Base-by-base conservation (phyloP, 2,113 vertebrate genomes). In the Abramis brama region DNA sequence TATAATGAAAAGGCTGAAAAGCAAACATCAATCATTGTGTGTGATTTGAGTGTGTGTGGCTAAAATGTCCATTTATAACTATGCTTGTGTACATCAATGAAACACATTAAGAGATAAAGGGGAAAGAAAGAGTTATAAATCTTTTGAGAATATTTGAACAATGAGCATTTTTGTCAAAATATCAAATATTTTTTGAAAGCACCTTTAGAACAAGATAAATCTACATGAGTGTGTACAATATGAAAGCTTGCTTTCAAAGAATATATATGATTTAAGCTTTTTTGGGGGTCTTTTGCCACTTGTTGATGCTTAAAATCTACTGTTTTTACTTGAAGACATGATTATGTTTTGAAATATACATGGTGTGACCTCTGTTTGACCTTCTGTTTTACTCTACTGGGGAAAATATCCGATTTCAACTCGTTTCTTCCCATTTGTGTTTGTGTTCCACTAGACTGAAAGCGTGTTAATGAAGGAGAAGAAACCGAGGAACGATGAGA, bases 401-500 rank as follows among this genome's bases (percentile, higher is more conserved):
- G 17, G 66, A 19, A 70, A 11, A 39, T 23, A n/a, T 60, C 33
- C 23, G 8, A n/a, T 36, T 39, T 79, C 52, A 12, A 19, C 13
- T 62, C 12, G 8, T 25, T 60, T 43, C 33, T n/a, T 43, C 4
- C 3, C 12, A 21, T 57, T 33, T 57, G 50, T 77, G 50, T 74
- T 45, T 60, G 50, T 62, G 52, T 60, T 36, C 5, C 5, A 79
- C 55, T 36, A 79, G 30, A 78, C 27, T 27, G 27, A 62, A 27
- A 57, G 15, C 30, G 74, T 52, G 36, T 19, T 57, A 74, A 78
- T 59, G 27, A 70, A n/a, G 76, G 33, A 84, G 66, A 78, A 30
- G 62, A 21, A 33, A 92, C 6, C 79, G 89, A 92, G 87, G 86
- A 87, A 87, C 89, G 88, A 93, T 91, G 91, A 91, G 89, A 93